Evolutionary conservation across 1,140 invertebrate species (phyloP).

Genomic region (Asobara japonica): DNA sequence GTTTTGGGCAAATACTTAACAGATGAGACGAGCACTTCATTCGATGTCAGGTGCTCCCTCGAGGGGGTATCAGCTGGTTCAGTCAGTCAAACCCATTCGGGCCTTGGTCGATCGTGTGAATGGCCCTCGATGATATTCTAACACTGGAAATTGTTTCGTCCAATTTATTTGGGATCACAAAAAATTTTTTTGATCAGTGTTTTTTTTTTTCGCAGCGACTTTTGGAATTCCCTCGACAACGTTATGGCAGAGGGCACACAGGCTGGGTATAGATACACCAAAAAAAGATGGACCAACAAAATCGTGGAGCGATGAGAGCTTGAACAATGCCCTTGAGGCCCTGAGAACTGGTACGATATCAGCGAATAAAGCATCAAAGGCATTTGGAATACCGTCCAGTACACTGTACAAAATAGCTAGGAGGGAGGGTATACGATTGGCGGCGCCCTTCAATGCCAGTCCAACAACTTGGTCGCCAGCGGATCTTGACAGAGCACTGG

Average conservation of each 20-base stretch:
- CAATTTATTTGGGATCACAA: neutral
- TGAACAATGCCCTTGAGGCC: slow-evolving; percentile 83
- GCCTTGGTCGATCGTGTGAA: too few relatives aligned
- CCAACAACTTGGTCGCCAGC: slow-evolving; percentile 88
- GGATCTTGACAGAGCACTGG: slow-evolving; percentile 83
- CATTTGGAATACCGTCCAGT: slow-evolving; percentile 89
- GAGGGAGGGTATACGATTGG: slow-evolving; percentile 85
- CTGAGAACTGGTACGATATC: slow-evolving; percentile 84
- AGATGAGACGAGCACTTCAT: neutral
- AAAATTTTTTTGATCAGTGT: slow-evolving; percentile 8
- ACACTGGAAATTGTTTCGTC: too few relatives aligned
- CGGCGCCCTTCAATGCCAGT: slow-evolving; percentile 89
- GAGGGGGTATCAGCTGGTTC: too few relatives aligned
- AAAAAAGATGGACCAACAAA: slow-evolving; percentile 89
- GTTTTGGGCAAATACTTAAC: slow-evolving; percentile 21
- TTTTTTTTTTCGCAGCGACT: slow-evolving; percentile 72
- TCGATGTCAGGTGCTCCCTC: neutral
- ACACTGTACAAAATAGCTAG: slow-evolving; percentile 90
- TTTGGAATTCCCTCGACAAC: slow-evolving; percentile 91
- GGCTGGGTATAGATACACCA: slow-evolving; percentile 86
- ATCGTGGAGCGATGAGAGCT: slow-evolving; percentile 86
- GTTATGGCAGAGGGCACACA: slow-evolving; percentile 87
- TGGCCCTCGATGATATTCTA: too few relatives aligned
- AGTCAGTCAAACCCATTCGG: too few relatives aligned
- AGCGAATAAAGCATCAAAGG: slow-evolving; percentile 90